Evolutionary conservation across 2,113 vertebrate species (phyloP).

Genomic region (Trogon surrucura): DNA sequence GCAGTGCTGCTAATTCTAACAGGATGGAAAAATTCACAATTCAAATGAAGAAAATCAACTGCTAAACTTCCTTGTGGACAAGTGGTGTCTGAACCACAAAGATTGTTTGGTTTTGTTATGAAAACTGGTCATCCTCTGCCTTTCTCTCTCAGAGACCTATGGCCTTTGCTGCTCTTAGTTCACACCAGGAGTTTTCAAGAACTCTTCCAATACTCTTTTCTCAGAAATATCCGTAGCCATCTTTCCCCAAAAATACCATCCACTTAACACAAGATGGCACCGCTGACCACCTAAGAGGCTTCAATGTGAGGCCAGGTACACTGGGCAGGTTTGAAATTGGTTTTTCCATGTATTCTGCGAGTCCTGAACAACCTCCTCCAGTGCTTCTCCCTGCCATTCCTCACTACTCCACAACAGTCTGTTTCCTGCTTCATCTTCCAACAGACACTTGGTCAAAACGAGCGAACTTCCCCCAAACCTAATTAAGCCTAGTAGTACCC

Average conservation of each 20-base stretch:
- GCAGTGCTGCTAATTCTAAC: not conserved
- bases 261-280: conserved; percentile 49
- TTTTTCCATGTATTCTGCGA: not conserved
- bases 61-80: not conserved
- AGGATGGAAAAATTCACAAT: not conserved
- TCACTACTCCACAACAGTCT: not conserved
- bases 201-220: not conserved
- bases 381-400: not conserved
- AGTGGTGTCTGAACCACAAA: not conserved
- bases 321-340: not conserved
- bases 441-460: not conserved
- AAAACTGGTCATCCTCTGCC: not conserved
- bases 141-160: not conserved
- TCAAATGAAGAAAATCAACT: not conserved
- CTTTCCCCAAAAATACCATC: not conserved
- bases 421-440: not conserved
- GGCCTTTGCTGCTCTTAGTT: not conserved
- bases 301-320: not conserved
- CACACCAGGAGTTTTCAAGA: not conserved
- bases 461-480: not conserved
- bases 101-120: not conserved
- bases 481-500: not conserved
- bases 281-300: conserved; percentile 1
- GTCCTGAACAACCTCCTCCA: not conserved
- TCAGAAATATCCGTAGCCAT: not conserved